Percentiles rank a stretch among this genome's conserved stretches.
These are phyloP conservation scores for Microcebus griseorufus DNA, from an alignment of 2,113 vertebrate genomes.

Conservation along the genomic window DNA sequence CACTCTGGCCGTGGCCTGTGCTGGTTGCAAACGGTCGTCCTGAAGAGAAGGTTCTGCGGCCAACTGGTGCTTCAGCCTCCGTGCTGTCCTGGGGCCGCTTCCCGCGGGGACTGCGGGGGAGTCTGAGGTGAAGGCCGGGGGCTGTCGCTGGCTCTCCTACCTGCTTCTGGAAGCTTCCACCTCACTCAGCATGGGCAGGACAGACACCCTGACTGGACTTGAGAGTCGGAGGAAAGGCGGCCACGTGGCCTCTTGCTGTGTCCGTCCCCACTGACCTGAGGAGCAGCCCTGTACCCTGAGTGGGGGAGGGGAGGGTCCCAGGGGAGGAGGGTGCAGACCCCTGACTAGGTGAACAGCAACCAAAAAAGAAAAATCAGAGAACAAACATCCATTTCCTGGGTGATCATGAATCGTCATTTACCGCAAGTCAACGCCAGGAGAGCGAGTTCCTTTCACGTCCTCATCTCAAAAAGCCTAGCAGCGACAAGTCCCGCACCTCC, in stretches of 20 bases:
- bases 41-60: neutral
- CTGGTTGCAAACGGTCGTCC: neutral
- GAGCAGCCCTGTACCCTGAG: neutral
- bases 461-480: neutral
- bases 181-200: neutral
- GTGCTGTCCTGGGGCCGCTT: constrained; percentile 1
- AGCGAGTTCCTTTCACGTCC: neutral
- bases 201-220: neutral
- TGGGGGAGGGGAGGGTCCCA: too few species aligned
- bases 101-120: neutral
- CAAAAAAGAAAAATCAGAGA: neutral
- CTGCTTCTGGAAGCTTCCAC: constrained; percentile 41
- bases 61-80: constrained; percentile 58
- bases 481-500: neutral
- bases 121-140: neutral
- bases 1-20: neutral
- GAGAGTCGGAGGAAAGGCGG: neutral
- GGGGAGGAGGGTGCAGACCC: neutral
- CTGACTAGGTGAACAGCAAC: neutral
- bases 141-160: neutral
- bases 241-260: neutral
- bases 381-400: constrained; percentile 56
- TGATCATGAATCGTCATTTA: constrained; percentile 52
- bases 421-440: neutral
- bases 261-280: neutral